phyloP scores from a whole-genome alignment of 2,797 vertebrate species.

The Chaunax sp. region DNA sequence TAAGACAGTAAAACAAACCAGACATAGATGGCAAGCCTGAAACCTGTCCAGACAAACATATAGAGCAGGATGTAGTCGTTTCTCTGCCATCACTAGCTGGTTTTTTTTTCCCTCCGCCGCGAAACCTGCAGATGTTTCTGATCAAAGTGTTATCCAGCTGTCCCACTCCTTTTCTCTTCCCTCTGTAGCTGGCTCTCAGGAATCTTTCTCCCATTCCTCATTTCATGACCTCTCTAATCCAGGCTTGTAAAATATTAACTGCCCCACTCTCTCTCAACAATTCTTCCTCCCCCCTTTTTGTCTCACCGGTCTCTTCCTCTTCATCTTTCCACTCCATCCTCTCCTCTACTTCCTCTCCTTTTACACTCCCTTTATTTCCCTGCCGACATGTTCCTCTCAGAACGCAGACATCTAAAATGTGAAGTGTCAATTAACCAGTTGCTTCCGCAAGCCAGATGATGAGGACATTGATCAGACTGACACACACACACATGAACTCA shows the following conservation, averaged over 20 bases:
- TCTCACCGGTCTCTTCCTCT: constrained; percentile 32
- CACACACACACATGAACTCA: not conserved
- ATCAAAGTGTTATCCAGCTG: constrained; percentile 76
- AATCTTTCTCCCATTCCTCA: constrained; percentile 69
- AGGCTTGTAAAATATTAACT: constrained; percentile 81
- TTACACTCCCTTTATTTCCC: constrained; percentile 40
- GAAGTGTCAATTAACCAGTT: constrained; percentile 74
- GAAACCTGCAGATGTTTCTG: constrained; percentile 70
- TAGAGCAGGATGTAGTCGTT: constrained; percentile 34
- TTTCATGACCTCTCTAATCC: constrained; percentile 79
- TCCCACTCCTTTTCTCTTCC: constrained; percentile 55
- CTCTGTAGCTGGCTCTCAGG: constrained; percentile 59
- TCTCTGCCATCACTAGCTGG: constrained; percentile 31
- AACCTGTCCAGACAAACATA: constrained; percentile 37
- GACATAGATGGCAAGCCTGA: not conserved
- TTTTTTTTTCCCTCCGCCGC: constrained; percentile 25
- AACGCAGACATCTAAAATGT: constrained; percentile 58
- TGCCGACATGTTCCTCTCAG: constrained; percentile 42
- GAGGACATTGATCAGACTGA: constrained; percentile 38
- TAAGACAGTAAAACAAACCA: not conserved
- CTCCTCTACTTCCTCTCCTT: constrained; percentile 16
- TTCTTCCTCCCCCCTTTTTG: constrained; percentile 56
- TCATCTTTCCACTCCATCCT: constrained; percentile 53
- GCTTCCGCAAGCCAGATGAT: constrained; percentile 53
- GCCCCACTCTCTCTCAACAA: constrained; percentile 59